These are phyloP conservation scores for Echeneis naucrates DNA, from an alignment of 2,797 vertebrate species.

Conservation along the genomic window DNA sequence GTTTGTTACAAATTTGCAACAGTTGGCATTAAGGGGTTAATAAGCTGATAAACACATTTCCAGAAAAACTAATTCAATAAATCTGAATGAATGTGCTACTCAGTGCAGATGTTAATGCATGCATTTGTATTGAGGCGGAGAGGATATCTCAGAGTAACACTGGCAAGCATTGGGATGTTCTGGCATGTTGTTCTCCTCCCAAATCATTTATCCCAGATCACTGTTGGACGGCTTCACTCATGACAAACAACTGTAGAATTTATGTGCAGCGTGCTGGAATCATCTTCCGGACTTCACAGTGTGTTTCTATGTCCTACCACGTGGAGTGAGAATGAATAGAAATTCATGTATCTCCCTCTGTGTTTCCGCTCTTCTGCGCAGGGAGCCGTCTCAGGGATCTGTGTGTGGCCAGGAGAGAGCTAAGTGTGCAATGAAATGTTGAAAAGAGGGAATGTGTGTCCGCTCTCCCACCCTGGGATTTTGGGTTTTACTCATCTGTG, in stretches of 20 bases:
- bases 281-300: neutral
- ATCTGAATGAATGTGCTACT: too few relatives aligned
- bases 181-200: neutral
- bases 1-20: too few relatives aligned
- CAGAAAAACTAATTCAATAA: conserved; percentile 41
- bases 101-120: too few relatives aligned
- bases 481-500: conserved; percentile 61
- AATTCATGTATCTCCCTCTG: conserved; percentile 23
- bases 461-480: conserved; percentile 48
- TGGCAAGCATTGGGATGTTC: conserved; percentile 2
- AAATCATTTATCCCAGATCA: conserved; percentile 9
- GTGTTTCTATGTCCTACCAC: conserved; percentile 1
- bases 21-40: too few relatives aligned
- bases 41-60: conserved; percentile 34
- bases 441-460: conserved; percentile 61
- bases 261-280: neutral
- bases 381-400: conserved; percentile 45
- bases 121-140: conserved; percentile 12
- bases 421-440: conserved; percentile 52
- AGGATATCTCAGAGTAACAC: neutral
- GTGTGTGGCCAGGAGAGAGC: conserved; percentile 51
- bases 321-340: conserved; percentile 22
- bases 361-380: conserved; percentile 29
- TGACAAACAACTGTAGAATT: neutral
- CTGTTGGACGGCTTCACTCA: neutral